Conservation (phyloP, 2,888 invertebrate species). For the Drosophila multiciliata region DNA sequence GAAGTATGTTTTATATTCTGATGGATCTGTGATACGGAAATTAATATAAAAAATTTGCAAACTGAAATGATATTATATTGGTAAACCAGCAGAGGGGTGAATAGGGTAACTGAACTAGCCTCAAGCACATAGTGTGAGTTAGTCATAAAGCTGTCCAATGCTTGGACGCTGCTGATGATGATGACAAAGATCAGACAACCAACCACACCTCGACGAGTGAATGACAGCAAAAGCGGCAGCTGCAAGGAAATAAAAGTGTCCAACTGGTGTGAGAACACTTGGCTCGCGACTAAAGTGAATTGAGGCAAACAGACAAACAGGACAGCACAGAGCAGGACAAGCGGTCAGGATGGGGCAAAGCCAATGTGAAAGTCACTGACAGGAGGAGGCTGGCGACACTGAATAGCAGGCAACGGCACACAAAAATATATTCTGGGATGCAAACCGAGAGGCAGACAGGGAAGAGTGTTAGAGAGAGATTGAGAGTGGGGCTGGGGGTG, state of each 20-base stretch:
- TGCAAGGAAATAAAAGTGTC: constrained; percentile 48
- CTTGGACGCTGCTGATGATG: constrained; percentile 68
- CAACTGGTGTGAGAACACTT: constrained; percentile 31
- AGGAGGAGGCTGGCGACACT: constrained; percentile 50
- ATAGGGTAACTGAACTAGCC: no score
- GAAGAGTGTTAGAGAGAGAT: constrained; percentile 26
- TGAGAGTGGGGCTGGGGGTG: constrained; percentile 21
- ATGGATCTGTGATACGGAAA: background rate
- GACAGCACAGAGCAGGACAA: constrained; percentile 5
- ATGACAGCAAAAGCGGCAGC: constrained; percentile 49
- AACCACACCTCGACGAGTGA: constrained; percentile 55
- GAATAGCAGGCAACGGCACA: constrained; percentile 65
- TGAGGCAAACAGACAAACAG: constrained; percentile 14
- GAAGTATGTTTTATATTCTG: background rate
- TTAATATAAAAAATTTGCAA: background rate
- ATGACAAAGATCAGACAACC: constrained; percentile 69
- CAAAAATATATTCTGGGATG: constrained; percentile 28
- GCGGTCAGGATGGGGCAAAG: constrained; percentile 6
- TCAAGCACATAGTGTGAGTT: background rate
- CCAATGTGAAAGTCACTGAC: constrained; percentile 34
- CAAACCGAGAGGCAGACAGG: constrained; percentile 3
- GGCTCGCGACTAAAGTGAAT: constrained; percentile 15
- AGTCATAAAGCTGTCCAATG: constrained; percentile 58
- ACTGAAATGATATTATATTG: background rate
- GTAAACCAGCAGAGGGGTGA: background rate